Evolutionary conservation across 2,797 vertebrate species (phyloP), one percentile per base, ranked within the genome.

Genomic region (Myiotriccus ornatus): DNA sequence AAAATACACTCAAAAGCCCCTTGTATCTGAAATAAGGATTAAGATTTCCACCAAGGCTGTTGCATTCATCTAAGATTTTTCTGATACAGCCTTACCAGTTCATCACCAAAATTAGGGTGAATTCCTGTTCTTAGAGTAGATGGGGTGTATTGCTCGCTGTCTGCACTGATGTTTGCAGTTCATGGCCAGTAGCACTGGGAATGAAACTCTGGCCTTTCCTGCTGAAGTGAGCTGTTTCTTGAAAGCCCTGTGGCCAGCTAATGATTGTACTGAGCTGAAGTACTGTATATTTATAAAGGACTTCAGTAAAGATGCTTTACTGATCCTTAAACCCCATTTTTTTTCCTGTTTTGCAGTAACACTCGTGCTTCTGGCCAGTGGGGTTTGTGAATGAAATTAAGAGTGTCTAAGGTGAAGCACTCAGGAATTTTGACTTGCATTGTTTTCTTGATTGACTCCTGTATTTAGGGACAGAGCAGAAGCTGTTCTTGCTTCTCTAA

Each of bases 341-440:
- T 94, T 93, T 93, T 78, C 14, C 3, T 37, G 63, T 92, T 82
- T 84, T 80, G 74, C 34, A 49, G 28, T 79, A 65, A 74, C 1
- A 8, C 30, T 69, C 35, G 63, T 79, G 53, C 89, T 80, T 94
- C 56, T 93, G 87, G 35, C 47, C 53, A n/a, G 65, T 75, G 65
- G 64, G 12, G 37, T 73, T 84, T 74, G 52, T 89, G 86, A 89
- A 67, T 71, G 83, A 92, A 80, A 64, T 65, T 59, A 30, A 69
- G 73, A 68, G 34, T 28, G 32, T 53, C 46, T 67, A 14, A 50
- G 28, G 9, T 47, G 82, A 91, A 88, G 68, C n/a, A 81, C 64
- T 96, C 57, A 79, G 87, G 87, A 94, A 67, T 86, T 80, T 76
- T 71, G 56, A 57, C 70, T 90, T 86, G 12, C 34, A 5, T 89